Evolutionary conservation across 1,140 invertebrate species (phyloP).

Genomic region (Sweltsa coloradensis): DNA sequence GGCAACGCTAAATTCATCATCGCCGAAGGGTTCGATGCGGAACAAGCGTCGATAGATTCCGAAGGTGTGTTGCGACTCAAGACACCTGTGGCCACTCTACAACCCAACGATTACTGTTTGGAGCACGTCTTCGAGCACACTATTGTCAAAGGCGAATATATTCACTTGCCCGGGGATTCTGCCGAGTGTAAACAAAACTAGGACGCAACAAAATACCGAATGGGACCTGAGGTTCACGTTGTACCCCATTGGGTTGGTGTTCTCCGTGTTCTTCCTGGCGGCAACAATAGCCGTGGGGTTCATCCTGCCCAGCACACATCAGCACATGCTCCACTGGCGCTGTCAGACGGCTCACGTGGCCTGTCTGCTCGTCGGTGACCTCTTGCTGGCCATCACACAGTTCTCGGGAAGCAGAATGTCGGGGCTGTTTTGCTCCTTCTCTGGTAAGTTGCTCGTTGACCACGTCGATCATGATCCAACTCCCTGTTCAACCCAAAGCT

Average conservation of each 20-base stretch:
- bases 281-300: conserved; percentile 62
- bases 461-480: no score
- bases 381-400: conserved; percentile 61
- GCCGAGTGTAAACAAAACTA: no score
- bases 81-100: conserved; percentile 23
- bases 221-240: conserved; percentile 45
- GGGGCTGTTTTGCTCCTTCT: conserved; percentile 40
- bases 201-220: no score
- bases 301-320: conserved; percentile 62
- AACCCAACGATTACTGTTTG: conserved; percentile 43
- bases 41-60: no score
- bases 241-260: conserved; percentile 58
- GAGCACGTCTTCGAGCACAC: conserved; percentile 39
- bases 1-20: no score
- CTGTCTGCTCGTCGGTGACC: conserved; percentile 62
- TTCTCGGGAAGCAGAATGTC: conserved; percentile 42
- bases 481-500: no score
- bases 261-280: conserved; percentile 62
- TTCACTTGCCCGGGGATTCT: conserved; percentile 40
- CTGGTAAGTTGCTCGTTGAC: conserved; percentile 57
- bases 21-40: no score
- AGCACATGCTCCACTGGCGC: conserved; percentile 72
- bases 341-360: conserved; percentile 73
- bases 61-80: no score
- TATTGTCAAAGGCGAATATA: conserved; percentile 34